phyloP scores from a whole-genome alignment of 2,888 invertebrate genomes.

The Conchocele bisecta region DNA sequence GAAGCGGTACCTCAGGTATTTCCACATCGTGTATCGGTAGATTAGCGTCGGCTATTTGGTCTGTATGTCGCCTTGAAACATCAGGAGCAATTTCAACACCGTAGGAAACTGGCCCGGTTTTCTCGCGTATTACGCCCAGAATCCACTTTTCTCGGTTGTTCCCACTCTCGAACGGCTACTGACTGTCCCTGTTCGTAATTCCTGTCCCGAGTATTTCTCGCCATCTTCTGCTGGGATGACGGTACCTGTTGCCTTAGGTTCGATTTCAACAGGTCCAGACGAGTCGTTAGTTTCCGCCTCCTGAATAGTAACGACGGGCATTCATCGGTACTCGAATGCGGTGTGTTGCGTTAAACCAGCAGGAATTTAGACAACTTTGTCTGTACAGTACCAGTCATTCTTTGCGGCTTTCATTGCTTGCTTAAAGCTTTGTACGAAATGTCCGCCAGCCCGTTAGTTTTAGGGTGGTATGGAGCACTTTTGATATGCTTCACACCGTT shows the following conservation, averaged over 20 bases:
- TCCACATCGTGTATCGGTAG: too few species aligned
- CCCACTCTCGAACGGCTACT: conserved; percentile 28
- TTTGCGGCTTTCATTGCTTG: conserved; percentile 35
- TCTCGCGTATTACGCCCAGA: conserved; percentile 8
- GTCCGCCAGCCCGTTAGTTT: conserved; percentile 55
- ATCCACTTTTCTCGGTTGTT: conserved; percentile 13
- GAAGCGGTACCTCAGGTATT: too few species aligned
- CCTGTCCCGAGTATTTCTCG: conserved; percentile 3
- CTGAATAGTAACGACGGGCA: conserved; percentile 22
- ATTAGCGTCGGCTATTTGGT: too few species aligned
- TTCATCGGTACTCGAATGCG: conserved; percentile 28
- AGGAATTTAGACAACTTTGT: conserved; percentile 27
- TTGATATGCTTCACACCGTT: conserved; percentile 54
- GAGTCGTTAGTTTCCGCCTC: conserved; percentile 49
- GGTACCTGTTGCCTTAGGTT: conserved; percentile 8
- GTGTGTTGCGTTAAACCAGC: conserved; percentile 23
- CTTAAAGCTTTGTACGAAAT: conserved; percentile 59
- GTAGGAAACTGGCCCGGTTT: conserved; percentile 39
- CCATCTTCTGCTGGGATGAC: conserved; percentile 24
- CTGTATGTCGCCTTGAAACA: conserved; percentile 15
- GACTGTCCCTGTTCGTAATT: conserved; percentile 13
- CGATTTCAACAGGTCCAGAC: conserved; percentile 24
- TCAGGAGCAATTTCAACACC: conserved; percentile 35
- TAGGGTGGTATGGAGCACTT: conserved; percentile 55
- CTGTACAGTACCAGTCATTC: conserved; percentile 7